phyloP scores from a whole-genome alignment of 2,888 invertebrate genomes.

The Chymomyza procnemis region DNA sequence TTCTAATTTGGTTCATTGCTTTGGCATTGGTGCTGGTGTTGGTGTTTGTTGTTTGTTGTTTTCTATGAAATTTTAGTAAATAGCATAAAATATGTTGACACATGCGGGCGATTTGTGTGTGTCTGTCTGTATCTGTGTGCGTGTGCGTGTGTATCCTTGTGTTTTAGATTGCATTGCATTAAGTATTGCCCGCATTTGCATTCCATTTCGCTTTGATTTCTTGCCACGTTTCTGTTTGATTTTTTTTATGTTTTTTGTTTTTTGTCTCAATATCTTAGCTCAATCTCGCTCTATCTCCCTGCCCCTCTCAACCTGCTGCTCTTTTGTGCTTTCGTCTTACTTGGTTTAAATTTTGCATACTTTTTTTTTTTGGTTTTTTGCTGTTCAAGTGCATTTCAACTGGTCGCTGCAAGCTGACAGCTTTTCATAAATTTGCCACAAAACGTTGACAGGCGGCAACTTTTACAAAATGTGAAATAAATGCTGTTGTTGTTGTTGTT shows the following conservation, averaged over 20 bases:
- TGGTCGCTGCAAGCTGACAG: conserved; percentile 23
- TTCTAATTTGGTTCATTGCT: conserved; percentile 65
- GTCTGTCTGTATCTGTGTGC: conserved; percentile 18
- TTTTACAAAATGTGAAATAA: conserved; percentile 40
- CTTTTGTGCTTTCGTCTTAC: conserved; percentile 7
- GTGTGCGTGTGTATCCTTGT: not conserved
- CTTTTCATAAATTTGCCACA: conserved; percentile 51
- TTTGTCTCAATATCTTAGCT: not conserved
- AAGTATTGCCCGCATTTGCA: conserved; percentile 48
- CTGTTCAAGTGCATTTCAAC: conserved; percentile 11
- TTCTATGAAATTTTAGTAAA: conserved; percentile 57
- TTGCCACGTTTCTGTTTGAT: not conserved
- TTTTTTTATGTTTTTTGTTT: conserved; percentile 15
- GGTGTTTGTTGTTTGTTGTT: conserved; percentile 33
- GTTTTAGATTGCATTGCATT: conserved; percentile 28
- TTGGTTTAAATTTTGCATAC: conserved; percentile 23
- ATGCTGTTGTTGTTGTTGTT: conserved; percentile 17
- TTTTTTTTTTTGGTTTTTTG: not conserved
- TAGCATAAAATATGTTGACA: conserved; percentile 61
- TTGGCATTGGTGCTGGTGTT: too few relatives aligned
- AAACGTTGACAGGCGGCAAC: conserved; percentile 15
- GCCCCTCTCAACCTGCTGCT: conserved; percentile 2
- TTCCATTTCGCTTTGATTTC: conserved; percentile 20
- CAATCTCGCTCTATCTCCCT: conserved; percentile 25
- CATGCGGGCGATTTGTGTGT: conserved; percentile 49